Conservation (phyloP, 2,888 invertebrate species). For the Apodemia zela region DNA sequence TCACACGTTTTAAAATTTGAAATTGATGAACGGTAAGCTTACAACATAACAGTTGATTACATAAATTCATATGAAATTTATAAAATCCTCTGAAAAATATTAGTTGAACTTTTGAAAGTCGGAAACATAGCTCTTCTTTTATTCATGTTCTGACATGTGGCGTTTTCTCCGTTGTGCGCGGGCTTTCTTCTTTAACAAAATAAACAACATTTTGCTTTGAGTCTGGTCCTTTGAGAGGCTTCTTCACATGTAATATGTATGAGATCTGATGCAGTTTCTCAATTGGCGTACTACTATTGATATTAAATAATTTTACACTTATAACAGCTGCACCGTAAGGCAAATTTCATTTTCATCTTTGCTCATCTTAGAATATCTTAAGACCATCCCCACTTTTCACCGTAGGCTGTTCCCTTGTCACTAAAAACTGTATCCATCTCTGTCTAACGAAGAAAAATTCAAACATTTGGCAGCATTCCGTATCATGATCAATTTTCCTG, state of each 20-base stretch:
- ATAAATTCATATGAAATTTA: constrained; percentile 9
- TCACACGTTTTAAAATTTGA: too few relatives aligned
- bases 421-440: constrained; percentile 69
- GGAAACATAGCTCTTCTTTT: constrained; percentile 76
- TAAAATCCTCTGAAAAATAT: constrained; percentile 54
- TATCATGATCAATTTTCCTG: constrained; percentile 49
- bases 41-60: too few relatives aligned
- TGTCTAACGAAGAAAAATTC: constrained; percentile 69
- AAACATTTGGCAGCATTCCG: constrained; percentile 52
- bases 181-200: constrained; percentile 76
- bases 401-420: constrained; percentile 75
- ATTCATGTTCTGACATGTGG: constrained; percentile 78
- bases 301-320: constrained; percentile 31
- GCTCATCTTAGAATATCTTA: constrained; percentile 55
- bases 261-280: constrained; percentile 62
- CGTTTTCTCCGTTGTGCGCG: constrained; percentile 66
- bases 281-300: constrained; percentile 38
- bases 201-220: constrained; percentile 76
- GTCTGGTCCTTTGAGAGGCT: constrained; percentile 73
- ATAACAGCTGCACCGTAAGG: neutral
- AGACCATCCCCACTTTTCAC: constrained; percentile 70
- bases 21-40: too few relatives aligned
- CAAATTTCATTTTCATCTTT: constrained; percentile 38
- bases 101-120: constrained; percentile 71
- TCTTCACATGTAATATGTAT: constrained; percentile 74